Conservation (phyloP, 2,797 vertebrate species). For the Toxotes lorentzi region DNA sequence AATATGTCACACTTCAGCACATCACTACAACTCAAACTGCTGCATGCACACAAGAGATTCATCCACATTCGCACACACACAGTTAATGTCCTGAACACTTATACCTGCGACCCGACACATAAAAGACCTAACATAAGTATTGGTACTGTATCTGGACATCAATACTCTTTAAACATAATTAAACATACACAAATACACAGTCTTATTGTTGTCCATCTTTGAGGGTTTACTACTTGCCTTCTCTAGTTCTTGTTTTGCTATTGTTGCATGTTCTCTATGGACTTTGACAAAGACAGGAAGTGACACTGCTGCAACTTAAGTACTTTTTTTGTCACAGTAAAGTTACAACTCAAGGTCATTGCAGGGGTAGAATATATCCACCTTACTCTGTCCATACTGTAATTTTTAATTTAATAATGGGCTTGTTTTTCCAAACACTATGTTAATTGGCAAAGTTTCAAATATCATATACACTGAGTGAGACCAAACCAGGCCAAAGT, state of each 20-base stretch:
- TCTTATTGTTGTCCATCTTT: not conserved
- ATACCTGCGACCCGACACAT: not conserved
- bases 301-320: not conserved
- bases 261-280: not conserved
- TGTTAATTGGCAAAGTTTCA: not conserved
- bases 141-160: not conserved
- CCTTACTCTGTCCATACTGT: conserved; percentile 5
- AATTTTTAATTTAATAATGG: not conserved
- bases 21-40: conserved; percentile 23
- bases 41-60: conserved; percentile 1
- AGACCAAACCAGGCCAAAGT: not conserved
- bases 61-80: not conserved
- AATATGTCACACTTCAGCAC: conserved; percentile 42
- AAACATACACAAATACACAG: not conserved
- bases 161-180: not conserved
- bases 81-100: conserved; percentile 11
- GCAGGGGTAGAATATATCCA: not conserved
- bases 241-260: not conserved
- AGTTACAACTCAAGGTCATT: not conserved
- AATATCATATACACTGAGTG: not conserved
- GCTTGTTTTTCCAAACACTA: not conserved
- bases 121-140: not conserved
- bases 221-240: not conserved
- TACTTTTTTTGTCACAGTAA: not conserved
- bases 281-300: too few species aligned